A percentile compares a stretch with the other conserved stretches of the same genome.
Evolutionary conservation across 1,140 invertebrate genomes (phyloP).

Genomic region (Panulirus ornatus): DNA sequence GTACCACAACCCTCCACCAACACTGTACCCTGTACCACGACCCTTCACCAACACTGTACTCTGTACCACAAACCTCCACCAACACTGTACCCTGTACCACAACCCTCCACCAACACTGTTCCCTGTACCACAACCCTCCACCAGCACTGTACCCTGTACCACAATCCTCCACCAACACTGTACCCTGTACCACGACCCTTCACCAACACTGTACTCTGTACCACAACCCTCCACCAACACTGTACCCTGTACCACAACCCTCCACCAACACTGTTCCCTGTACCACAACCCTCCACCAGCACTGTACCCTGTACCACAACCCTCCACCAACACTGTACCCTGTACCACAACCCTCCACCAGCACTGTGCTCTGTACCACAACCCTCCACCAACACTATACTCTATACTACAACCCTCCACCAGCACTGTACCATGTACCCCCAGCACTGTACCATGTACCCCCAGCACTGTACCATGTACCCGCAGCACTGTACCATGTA

Average conservation of each 20-base stretch:
- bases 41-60: no score
- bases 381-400: background rate
- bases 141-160: background rate
- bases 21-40: no score
- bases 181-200: no score
- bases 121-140: background rate
- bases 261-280: no score
- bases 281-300: no score
- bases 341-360: background rate
- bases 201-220: background rate
- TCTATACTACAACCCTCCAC: background rate
- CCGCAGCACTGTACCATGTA: background rate
- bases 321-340: background rate
- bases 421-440: background rate
- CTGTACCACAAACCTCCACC: no score
- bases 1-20: no score
- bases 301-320: background rate
- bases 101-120: background rate
- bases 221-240: no score
- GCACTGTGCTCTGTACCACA: background rate
- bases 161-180: no score
- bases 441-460: no score
- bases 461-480: background rate
- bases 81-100: no score
- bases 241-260: no score